Evolutionary conservation across 2,888 invertebrate genomes (phyloP).

Genomic region (Drosophila greeni): DNA sequence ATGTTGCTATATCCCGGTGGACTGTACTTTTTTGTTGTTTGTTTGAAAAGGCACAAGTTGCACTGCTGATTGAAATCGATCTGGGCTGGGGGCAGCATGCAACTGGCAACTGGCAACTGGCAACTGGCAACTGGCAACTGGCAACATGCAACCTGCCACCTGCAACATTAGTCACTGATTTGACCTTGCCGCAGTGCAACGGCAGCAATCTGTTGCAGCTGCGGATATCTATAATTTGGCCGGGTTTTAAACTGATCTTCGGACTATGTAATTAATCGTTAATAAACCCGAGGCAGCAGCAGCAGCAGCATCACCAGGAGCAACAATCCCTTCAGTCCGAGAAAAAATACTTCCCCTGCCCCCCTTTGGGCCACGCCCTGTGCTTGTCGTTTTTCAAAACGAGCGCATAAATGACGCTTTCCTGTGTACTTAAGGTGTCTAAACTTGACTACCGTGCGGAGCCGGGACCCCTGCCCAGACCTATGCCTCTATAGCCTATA

Average conservation of each 20-base stretch:
- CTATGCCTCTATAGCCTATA: conserved; percentile 7
- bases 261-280: conserved; percentile 63
- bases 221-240: conserved; percentile 53
- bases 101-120: conserved; percentile 13
- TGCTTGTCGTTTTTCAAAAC: conserved; percentile 64
- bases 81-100: conserved; percentile 28
- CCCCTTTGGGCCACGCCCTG: conserved; percentile 57
- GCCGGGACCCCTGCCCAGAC: conserved; percentile 10
- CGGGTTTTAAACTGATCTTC: conserved; percentile 43
- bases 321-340: background rate
- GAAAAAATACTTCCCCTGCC: background rate
- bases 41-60: conserved; percentile 59
- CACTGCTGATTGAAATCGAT: conserved; percentile 67
- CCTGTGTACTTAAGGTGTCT: conserved; percentile 75
- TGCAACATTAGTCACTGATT: conserved; percentile 32
- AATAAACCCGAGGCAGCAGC: conserved; percentile 24
- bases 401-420: conserved; percentile 71
- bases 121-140: conserved; percentile 2
- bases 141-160: conserved; percentile 11
- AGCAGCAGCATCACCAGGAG: background rate
- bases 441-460: conserved; percentile 71
- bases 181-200: conserved; percentile 58
- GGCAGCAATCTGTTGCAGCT: conserved; percentile 49
- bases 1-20: conserved; percentile 40
- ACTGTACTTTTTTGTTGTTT: conserved; percentile 69